Conservation (phyloP, 2,113 vertebrate genomes). For the Ceratotherium simum region DNA sequence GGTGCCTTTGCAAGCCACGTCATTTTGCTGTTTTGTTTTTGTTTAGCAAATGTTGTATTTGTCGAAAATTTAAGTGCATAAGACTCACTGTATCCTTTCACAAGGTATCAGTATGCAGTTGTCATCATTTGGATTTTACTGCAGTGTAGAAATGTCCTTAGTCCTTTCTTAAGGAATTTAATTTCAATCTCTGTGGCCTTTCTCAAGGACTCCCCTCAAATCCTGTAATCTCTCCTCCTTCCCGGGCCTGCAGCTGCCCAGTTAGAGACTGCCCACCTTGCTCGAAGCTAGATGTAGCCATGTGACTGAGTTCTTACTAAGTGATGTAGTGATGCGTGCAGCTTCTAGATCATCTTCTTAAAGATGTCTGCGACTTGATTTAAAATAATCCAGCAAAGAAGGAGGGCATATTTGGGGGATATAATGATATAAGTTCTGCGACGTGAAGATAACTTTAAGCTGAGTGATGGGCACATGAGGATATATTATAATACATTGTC, state of each 20-base stretch:
- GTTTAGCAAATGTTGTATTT: constrained; percentile 4
- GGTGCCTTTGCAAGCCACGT: neutral
- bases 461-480: neutral
- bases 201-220: neutral
- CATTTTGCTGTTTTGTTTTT: neutral
- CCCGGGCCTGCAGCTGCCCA: neutral
- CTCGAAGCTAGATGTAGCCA: neutral
- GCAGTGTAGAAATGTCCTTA: neutral
- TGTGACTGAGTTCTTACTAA: neutral
- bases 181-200: neutral
- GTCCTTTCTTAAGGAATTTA: neutral
- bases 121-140: neutral
- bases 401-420: neutral
- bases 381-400: neutral
- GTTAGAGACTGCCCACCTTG: neutral
- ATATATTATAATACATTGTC: neutral
- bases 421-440: neutral
- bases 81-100: neutral
- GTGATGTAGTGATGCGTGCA: neutral
- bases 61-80: neutral
- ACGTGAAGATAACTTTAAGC: neutral
- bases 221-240: neutral
- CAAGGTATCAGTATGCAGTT: neutral
- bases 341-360: constrained; percentile 12
- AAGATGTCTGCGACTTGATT: neutral